Evolutionary conservation across 2,888 invertebrate species (phyloP), one percentile per base, ranked within the genome.

Genomic region (Crematogaster levior): DNA sequence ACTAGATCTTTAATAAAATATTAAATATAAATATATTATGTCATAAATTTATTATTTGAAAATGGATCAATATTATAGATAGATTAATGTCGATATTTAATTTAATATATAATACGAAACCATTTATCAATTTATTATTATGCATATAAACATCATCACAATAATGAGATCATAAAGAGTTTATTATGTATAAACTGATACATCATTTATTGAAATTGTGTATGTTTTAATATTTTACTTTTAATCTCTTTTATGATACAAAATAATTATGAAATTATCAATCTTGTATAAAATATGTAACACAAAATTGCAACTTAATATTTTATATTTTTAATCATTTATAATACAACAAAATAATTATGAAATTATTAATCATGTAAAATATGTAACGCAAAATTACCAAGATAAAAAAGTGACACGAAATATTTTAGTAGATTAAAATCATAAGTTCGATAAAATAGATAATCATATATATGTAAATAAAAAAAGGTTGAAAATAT

Each of bases 111-210:
- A 34, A 40, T 63, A 3, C 21, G 40, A 24, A 63, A 63, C 24
- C 40, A 63, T 40, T 15, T 63, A 24, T 40, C 63, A 63, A 24
- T 63, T 63, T 63, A 63, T 63, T 63, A 63, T 40, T 63, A 63
- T 43, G 18, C 63, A 63, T 24, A 15, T 3, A 7, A 40, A 63
- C 21, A 24, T 40, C 1, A n/a, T n/a, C 15, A 40, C 9, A 63
- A 40, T 40, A 63, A 37, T 63, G 63, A 63, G 3, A 37, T 21
- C 9, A 63, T 18, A 40, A 24, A 37, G 61, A 61, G 6, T 24
- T 43, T 6, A 15, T 61, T 61, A 37, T 21, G n/a, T n/a, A n/a
- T n/a, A n/a, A n/a, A 21, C 12, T 21, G 7, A 61, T 61, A 21
- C 7, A 21, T 61, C 37, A 61, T 37, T 37, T 61, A 37, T 37